Evolutionary conservation across 2,888 invertebrate species (phyloP).

Genomic region (Deilephila elpenor): DNA sequence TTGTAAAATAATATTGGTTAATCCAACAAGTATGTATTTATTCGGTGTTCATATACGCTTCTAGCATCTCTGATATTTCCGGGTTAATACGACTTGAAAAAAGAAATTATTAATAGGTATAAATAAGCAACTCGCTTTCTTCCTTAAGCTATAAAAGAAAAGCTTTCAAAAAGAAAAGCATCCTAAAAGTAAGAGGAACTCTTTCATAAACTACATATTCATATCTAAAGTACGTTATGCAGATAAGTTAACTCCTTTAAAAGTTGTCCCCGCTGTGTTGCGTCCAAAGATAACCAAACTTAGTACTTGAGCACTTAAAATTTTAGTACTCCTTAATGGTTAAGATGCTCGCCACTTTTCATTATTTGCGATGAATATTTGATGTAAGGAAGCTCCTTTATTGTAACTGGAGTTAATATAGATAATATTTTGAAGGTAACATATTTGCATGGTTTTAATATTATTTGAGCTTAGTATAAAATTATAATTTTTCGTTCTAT

Average conservation of each 20-base stretch:
- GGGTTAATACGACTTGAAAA: too few relatives aligned
- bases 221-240: slow-evolving; percentile 32
- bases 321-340: slow-evolving; percentile 31
- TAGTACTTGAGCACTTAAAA: slow-evolving; percentile 29
- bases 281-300: slow-evolving; percentile 24
- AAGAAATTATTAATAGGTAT: too few relatives aligned
- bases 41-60: too few relatives aligned
- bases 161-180: neutral
- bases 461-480: too few relatives aligned
- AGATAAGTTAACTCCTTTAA: slow-evolving; percentile 11
- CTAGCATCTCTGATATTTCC: too few relatives aligned
- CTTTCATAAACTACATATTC: neutral
- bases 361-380: slow-evolving; percentile 33
- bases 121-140: too few relatives aligned
- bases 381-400: slow-evolving; percentile 19
- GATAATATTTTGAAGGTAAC: too few relatives aligned
- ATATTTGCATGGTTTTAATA: too few relatives aligned
- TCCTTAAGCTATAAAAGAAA: neutral
- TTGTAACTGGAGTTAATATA: neutral
- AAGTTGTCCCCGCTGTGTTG: slow-evolving; percentile 21
- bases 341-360: slow-evolving; percentile 29
- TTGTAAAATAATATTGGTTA: too few relatives aligned
- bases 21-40: too few relatives aligned
- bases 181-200: neutral
- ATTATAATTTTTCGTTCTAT: too few relatives aligned